Evolutionary conservation across 2,113 vertebrate genomes (phyloP).

Genomic region (Recurvirostra avosetta): DNA sequence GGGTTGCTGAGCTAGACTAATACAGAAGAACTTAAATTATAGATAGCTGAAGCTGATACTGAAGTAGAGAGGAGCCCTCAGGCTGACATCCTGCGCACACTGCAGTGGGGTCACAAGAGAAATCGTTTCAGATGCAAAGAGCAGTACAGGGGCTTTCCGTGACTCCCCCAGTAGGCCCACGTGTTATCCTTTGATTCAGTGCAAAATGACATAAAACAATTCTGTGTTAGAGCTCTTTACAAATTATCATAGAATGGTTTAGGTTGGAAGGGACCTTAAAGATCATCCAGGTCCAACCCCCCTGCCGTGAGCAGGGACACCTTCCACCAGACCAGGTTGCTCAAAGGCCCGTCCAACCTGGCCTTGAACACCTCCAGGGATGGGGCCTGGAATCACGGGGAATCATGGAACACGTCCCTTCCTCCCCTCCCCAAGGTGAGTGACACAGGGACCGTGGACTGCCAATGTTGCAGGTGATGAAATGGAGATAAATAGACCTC

Average conservation of each 20-base stretch:
- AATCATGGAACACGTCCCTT: neutral
- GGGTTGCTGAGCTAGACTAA: neutral
- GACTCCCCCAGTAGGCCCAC: neutral
- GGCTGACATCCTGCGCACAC: neutral
- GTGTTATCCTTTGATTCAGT: neutral
- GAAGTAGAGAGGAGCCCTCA: neutral
- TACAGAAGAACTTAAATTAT: neutral
- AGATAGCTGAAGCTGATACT: neutral
- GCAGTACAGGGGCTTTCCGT: accelerated
- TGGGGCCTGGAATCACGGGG: too few species aligned
- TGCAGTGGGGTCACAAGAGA: neutral
- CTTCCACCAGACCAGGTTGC: too few species aligned
- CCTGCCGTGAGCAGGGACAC: too few species aligned
- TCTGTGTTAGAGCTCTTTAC: neutral
- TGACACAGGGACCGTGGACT: accelerated
- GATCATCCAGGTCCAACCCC: too few species aligned
- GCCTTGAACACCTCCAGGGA: too few species aligned
- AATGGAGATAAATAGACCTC: neutral
- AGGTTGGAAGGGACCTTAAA: too few species aligned
- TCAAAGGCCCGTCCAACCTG: too few species aligned
- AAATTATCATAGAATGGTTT: neutral
- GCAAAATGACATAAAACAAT: neutral
- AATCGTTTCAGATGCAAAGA: neutral
- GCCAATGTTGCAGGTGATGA: neutral
- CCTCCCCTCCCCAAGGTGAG: neutral